These are phyloP conservation scores for Bagarius yarrelli DNA, from an alignment of 2,113 vertebrate genomes.

Conservation along the genomic window DNA sequence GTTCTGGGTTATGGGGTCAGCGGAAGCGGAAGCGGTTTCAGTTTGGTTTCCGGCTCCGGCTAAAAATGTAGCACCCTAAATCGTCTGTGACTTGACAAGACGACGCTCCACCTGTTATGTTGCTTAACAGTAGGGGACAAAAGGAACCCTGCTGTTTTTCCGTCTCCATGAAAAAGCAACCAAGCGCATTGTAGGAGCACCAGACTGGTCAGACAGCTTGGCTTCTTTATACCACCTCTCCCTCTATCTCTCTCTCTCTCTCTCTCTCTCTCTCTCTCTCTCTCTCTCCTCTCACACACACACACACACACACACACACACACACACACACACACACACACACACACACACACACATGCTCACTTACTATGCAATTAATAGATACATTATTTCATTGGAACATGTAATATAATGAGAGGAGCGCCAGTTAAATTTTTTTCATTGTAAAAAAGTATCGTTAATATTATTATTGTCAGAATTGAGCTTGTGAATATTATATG, in stretches of 20 bases:
- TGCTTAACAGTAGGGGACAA: slow-evolving; percentile 27
- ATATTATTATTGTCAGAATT: not conserved
- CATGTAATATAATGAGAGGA: not conserved
- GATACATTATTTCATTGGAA: not conserved
- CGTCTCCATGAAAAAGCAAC: slow-evolving; percentile 10
- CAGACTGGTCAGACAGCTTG: slow-evolving; percentile 8
- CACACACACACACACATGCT: too few species aligned
- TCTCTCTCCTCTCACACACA: too few species aligned
- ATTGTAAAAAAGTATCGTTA: too few species aligned
- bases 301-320: too few species aligned
- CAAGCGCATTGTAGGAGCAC: not conserved
- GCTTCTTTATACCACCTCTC: not conserved
- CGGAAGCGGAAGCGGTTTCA: not conserved
- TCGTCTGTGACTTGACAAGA: not conserved
- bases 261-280: too few species aligned
- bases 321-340: too few species aligned
- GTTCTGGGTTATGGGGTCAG: slow-evolving; percentile 28
- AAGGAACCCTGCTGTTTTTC: slow-evolving; percentile 21
- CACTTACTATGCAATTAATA: too few species aligned
- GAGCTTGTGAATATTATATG: too few species aligned
- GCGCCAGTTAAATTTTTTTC: too few species aligned
- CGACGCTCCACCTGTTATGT: slow-evolving; percentile 32
- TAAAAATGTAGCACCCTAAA: not conserved
- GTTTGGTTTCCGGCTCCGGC: not conserved
- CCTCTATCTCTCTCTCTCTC: not conserved